phyloP scores from a whole-genome alignment of 2,113 vertebrate genomes.

The Rafetus swinhoei region DNA sequence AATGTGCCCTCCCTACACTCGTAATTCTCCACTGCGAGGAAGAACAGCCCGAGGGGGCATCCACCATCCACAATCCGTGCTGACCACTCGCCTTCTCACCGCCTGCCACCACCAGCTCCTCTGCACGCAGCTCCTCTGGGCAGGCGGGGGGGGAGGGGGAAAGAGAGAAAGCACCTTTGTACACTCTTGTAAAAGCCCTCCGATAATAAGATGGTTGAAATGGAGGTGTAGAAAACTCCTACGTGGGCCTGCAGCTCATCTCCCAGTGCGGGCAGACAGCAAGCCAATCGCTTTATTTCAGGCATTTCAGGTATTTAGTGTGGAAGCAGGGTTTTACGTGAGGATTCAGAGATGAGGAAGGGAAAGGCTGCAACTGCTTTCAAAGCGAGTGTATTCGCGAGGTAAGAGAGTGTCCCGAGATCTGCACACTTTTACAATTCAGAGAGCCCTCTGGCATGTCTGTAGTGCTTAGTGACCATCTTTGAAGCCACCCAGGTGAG shows the following conservation, averaged over 20 bases:
- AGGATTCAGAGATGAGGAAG: not conserved
- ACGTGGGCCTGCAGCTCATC: too few species aligned
- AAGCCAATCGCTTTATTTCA: not conserved
- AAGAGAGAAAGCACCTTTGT: too few species aligned
- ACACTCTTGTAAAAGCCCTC: not conserved
- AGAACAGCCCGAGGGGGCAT: not conserved
- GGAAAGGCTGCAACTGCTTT: not conserved
- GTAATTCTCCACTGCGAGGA: not conserved
- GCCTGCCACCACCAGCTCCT: not conserved
- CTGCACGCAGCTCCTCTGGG: not conserved
- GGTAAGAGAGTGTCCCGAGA: not conserved
- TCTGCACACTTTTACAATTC: not conserved
- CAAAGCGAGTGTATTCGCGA: conserved; percentile 15
- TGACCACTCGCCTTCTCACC: not conserved
- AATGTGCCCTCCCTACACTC: not conserved
- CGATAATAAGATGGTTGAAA: not conserved
- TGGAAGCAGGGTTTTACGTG: not conserved
- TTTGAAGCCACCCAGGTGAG: not conserved
- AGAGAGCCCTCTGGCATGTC: not conserved
- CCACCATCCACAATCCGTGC: not conserved
- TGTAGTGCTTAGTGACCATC: not conserved
- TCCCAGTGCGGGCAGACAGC: not conserved
- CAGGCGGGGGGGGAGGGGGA: too few species aligned
- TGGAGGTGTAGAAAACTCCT: not conserved
- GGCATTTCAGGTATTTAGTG: not conserved